Conservation (phyloP, 2,888 invertebrate species). For the Helicoverpa assulta region DNA sequence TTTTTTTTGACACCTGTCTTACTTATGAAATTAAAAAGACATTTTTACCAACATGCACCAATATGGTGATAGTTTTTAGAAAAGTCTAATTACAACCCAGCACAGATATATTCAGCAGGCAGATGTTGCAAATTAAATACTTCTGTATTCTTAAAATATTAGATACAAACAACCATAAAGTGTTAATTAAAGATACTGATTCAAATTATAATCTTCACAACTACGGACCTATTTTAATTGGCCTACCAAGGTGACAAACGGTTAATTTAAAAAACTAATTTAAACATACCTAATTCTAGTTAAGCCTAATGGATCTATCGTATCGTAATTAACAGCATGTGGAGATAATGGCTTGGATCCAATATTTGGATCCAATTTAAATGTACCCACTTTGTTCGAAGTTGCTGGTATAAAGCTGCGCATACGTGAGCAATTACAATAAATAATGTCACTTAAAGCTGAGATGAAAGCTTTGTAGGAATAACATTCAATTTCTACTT, state of each 20-base stretch:
- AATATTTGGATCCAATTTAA: conserved; percentile 53
- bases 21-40: too few species aligned
- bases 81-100: not conserved
- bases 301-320: conserved; percentile 44
- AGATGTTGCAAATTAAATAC: not conserved
- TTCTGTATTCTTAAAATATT: not conserved
- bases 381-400: conserved; percentile 19
- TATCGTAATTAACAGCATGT: conserved; percentile 38
- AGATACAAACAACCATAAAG: conserved; percentile 1
- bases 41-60: too few species aligned
- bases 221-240: conserved; percentile 19
- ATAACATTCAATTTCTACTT: conserved; percentile 30
- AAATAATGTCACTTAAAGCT: conserved; percentile 67
- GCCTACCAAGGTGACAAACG: conserved; percentile 30
- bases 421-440: conserved; percentile 64
- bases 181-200: not conserved
- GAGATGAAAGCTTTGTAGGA: conserved; percentile 61
- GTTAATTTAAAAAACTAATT: conserved; percentile 42
- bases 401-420: conserved; percentile 16
- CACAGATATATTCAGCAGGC: not conserved
- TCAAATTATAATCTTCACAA: conserved; percentile 13
- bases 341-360: conserved; percentile 49
- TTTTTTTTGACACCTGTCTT: too few species aligned
- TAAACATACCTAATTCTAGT: conserved; percentile 40
- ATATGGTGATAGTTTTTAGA: too few species aligned